These are phyloP conservation scores for Cryptoprocta ferox DNA, from an alignment of 2,797 vertebrate species.

Conservation along the genomic window DNA sequence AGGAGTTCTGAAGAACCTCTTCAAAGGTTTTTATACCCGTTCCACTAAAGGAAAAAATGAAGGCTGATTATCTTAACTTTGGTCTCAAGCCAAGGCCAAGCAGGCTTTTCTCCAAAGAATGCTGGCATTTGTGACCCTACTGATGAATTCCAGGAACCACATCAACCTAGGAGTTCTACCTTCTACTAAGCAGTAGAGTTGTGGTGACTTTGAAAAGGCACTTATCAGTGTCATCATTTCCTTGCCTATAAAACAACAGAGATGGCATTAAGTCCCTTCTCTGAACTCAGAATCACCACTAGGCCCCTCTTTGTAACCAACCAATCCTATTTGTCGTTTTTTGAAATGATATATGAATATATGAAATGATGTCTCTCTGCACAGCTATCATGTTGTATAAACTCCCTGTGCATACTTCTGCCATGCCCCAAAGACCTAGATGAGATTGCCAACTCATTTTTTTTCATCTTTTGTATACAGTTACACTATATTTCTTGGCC, in stretches of 20 bases:
- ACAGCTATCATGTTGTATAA: not conserved
- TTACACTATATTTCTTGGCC: not conserved
- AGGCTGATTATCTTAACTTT: slow-evolving; percentile 14
- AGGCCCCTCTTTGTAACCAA: not conserved
- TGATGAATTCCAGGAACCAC: not conserved
- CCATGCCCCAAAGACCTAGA: not conserved
- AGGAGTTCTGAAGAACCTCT: not conserved
- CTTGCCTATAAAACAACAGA: not conserved
- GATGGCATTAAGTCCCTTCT: not conserved
- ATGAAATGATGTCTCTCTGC: not conserved
- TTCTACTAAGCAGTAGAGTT: not conserved
- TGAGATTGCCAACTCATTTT: not conserved
- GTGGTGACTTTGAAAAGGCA: not conserved
- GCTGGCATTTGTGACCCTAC: not conserved
- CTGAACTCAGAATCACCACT: not conserved
- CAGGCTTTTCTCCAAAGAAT: slow-evolving; percentile 11
- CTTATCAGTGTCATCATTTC: not conserved
- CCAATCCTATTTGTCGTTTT: not conserved
- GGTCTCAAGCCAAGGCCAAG: slow-evolving; percentile 17
- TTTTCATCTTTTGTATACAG: not conserved
- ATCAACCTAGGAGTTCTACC: not conserved
- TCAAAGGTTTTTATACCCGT: not conserved
- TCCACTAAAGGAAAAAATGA: not conserved
- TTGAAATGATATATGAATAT: not conserved
- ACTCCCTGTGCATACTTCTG: not conserved